Conservation (phyloP, 2,113 vertebrate genomes). For the Pseudopipra pipra region DNA sequence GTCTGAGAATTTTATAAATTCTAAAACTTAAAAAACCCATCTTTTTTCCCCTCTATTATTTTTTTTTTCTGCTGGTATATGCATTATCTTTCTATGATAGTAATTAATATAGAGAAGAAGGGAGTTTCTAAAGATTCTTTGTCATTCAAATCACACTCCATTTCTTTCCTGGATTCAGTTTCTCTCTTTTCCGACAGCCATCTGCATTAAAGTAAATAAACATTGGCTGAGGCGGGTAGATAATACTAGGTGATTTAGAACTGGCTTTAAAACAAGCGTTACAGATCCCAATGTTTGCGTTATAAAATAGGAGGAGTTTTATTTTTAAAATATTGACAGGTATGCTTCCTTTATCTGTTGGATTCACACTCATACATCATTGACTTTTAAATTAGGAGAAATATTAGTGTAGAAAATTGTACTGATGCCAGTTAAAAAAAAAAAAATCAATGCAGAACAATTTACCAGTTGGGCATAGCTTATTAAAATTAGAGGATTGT, state of each 20-base stretch:
- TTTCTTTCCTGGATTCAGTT: background rate
- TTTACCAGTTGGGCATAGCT: background rate
- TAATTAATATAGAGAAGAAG: background rate
- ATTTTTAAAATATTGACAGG: background rate
- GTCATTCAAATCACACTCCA: background rate
- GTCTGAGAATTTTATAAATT: background rate
- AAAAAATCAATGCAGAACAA: background rate
- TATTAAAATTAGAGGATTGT: background rate
- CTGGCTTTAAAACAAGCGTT: background rate
- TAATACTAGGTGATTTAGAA: background rate
- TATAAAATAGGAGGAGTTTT: background rate
- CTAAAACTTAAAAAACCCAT: fast-evolving
- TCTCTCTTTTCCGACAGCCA: background rate
- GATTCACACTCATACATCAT: background rate
- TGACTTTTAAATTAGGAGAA: background rate
- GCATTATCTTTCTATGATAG: background rate
- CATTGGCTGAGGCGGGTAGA: background rate
- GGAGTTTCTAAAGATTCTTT: background rate
- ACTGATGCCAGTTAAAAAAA: background rate
- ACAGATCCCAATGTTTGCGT: background rate
- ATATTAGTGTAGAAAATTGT: background rate
- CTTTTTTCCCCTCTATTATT: background rate
- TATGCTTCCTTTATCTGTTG: background rate
- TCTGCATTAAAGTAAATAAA: background rate
- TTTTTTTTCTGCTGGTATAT: background rate